Percentiles rank a stretch among this genome's conserved stretches.
phyloP scores from a whole-genome alignment of 53 echinoderm and acorn worm genomes.

The Zoroaster sp. region DNA sequence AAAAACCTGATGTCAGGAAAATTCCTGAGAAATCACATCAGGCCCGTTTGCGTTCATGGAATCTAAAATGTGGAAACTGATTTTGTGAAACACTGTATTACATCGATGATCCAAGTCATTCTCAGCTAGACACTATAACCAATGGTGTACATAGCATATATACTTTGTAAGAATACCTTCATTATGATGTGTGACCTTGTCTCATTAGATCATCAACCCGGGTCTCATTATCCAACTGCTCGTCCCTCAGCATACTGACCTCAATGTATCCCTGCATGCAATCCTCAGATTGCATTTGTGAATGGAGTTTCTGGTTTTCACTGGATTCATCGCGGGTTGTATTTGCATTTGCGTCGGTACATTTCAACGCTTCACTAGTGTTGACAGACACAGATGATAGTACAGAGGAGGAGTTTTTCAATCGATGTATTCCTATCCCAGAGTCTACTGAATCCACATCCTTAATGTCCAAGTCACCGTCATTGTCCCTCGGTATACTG shows the following conservation, averaged over 20 bases:
- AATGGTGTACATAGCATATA: no score
- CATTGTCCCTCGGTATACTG: neutral
- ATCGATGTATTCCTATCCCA: slow-evolving; percentile 25
- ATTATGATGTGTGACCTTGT: no score
- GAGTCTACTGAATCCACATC: slow-evolving; percentile 36
- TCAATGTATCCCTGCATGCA: neutral
- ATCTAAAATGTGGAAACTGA: no score
- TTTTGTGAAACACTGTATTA: no score
- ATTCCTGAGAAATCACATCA: no score
- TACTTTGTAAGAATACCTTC: no score
- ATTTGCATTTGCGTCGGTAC: neutral
- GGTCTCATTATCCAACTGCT: neutral
- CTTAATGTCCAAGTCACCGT: neutral
- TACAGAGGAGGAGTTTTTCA: neutral
- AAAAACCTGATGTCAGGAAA: no score
- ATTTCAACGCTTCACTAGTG: neutral
- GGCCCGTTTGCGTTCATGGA: no score
- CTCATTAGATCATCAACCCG: no score
- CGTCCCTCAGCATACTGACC: neutral
- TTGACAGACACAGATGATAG: neutral
- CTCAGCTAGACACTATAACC: no score
- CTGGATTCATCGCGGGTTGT: neutral
- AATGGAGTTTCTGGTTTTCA: no score
- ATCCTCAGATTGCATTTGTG: neutral
- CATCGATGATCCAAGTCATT: no score